Base-by-base conservation (phyloP, 2,113 vertebrate species). In the Chroicocephalus ridibundus region DNA sequence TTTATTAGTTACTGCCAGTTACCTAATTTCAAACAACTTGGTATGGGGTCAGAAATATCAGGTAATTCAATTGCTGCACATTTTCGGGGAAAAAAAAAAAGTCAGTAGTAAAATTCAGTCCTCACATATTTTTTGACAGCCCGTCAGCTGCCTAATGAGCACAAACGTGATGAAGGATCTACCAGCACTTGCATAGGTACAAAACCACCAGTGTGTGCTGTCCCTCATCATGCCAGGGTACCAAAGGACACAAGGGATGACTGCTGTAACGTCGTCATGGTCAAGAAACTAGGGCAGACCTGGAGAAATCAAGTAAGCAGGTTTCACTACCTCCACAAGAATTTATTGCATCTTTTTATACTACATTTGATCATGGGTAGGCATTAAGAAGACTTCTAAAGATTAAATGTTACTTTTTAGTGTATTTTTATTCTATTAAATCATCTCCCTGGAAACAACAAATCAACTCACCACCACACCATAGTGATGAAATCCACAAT, bases 161-260 rank as follows among this genome's bases (percentile, higher is more conserved):
- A 65, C n/a, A 40, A 44, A 40, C 9, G 3, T 3, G 2, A n/a
- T 2, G 7, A 74, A 17, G 55, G 38, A 38, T 5, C 21, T 34
- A 65, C 4, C 64, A 44, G 65, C 49, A 69, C 16, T 25, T 9
- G 2, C 36, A 12, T 4, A 31, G 15, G 36, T 52, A 70, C 46
- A 70, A 74, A 77, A 19, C 9, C 38, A 76, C 9, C 58, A 16
- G 21, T 0, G 0, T 16, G 24, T 34, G 66, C 26, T 5, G 38
- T 13, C 21, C n/a, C 40, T 58, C 36, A 7, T 4, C 61, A 32
- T 2, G 0, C 1, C 1, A 32, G 15, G 27, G 15, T 7, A 49
- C 5, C 17, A 42, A 68, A 69, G 76, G 44, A 82, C 29, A 57
- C 10, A 12, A 14, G 9, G 10, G 7, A 55, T 25, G 18, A 70